A percentile compares a stretch with the other conserved stretches of the same genome.
Conservation (phyloP, 2,797 vertebrate species). For the Peromyscus nudipes region DNA sequence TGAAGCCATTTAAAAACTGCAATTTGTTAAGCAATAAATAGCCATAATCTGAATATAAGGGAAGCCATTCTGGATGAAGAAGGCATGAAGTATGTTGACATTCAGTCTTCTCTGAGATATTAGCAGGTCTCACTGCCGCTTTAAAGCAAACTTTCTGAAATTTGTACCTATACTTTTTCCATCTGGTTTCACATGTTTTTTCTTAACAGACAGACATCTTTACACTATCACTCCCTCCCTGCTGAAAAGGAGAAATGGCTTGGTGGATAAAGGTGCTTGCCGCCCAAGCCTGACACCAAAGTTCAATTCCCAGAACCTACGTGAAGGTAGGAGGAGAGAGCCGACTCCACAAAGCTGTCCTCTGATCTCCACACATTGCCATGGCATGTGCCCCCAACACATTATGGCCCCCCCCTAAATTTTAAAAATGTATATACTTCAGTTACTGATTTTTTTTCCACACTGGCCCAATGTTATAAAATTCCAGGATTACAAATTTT, state of each 20-base stretch:
- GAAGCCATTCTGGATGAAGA: slow-evolving; percentile 50
- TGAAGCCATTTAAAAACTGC: slow-evolving; percentile 52
- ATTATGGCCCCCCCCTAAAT: neutral
- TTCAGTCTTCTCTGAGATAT: slow-evolving; percentile 52
- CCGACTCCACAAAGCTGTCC: too few species aligned
- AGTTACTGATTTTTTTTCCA: neutral
- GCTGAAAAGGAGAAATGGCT: neutral
- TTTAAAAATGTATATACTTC: neutral
- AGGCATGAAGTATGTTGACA: slow-evolving; percentile 51
- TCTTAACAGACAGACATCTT: slow-evolving; percentile 32
- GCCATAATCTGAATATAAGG: slow-evolving; percentile 56
- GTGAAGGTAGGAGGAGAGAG: neutral
- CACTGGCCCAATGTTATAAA: neutral
- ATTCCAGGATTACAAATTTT: slow-evolving; percentile 53
- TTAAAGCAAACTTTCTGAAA: slow-evolving; percentile 68
- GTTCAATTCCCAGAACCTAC: neutral
- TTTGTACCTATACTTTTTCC: slow-evolving; percentile 35
- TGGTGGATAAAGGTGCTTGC: neutral
- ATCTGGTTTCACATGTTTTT: slow-evolving; percentile 26
- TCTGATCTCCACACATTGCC: too few species aligned
- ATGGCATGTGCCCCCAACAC: neutral
- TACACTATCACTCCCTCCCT: too few species aligned
- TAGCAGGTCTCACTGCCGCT: slow-evolving; percentile 14
- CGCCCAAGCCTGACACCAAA: neutral
- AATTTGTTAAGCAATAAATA: slow-evolving; percentile 71